Base-by-base conservation (phyloP, 2,113 vertebrate species). In the Hepsetus odoe region DNA sequence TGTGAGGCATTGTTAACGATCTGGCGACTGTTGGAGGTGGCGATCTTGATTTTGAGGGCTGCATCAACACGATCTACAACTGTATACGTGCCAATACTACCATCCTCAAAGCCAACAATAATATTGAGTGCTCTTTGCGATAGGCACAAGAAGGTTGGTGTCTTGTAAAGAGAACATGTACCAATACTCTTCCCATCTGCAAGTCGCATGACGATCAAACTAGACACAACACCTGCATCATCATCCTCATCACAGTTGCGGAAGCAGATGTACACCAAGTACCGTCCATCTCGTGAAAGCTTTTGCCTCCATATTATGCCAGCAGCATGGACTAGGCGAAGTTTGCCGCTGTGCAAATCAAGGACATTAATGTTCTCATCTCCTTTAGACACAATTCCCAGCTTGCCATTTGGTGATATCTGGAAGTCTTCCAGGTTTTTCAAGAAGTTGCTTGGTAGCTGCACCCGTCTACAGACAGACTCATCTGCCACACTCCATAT, bases 161-260 rank as follows among this genome's bases (percentile, higher is more conserved):
- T 96, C 92, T 99, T 99, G 89, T 99, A 99, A 44, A 99, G 94
- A 8, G 97, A 98, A 79, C 98, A 99, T 76, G 98, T 97, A 86
- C 98, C 98, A 0, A 99, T 99, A 82, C 95, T 98, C 89, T 99
- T 99, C 18, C 98, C 98, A 32, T 99, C 98, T 0, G 98, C 98
- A 35, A 99, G 90, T 77, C 98, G 95, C 96, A 99, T 98, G 62
- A 99, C 98, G 16, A 97, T 98, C 87, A 99, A 91, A 72, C 93
- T 98, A 40, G 96, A 98, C 80, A 96, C 89, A 0, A 94, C 95
- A 0, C 95, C 96, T 0, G 94, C 96, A 1, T 98, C 97, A 3
- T 97, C 96, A 0, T 98, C 97, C 49, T 99, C 98, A 38, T 97
- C 95, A 3, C 93, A 92, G 38, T 93, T 94, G 24, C 90, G 92